A percentile compares a stretch with the other conserved stretches of the same genome.
phyloP scores from a whole-genome alignment of 2,797 vertebrate species.

The Falco berigora region DNA sequence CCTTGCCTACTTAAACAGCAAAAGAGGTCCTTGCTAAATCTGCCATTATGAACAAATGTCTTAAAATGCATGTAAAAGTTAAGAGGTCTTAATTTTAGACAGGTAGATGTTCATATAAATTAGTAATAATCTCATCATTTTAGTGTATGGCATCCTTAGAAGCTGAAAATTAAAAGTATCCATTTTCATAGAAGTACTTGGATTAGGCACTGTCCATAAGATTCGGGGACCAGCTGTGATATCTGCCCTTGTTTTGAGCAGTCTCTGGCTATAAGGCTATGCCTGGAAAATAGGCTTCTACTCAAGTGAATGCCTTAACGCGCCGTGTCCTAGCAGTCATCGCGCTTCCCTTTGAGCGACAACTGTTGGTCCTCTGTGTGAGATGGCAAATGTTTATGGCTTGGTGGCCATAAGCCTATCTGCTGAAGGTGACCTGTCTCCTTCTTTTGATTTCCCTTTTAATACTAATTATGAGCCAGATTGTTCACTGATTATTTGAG shows the following conservation, averaged over 20 bases:
- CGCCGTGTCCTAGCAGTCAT: neutral
- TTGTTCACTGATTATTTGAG: neutral
- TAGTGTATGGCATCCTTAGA: neutral
- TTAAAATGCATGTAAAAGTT: rapidly evolving
- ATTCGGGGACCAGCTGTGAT: rapidly evolving
- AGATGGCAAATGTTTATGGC: neutral
- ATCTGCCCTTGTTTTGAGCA: neutral
- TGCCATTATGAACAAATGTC: neutral
- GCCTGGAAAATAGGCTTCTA: neutral
- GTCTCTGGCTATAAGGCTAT: neutral
- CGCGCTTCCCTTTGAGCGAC: too few relatives aligned
- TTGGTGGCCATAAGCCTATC: neutral
- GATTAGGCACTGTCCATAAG: rapidly evolving
- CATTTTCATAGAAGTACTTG: neutral
- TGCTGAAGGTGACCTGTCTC: neutral
- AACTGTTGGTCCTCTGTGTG: neutral
- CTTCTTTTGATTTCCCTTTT: neutral
- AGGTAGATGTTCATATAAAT: neutral
- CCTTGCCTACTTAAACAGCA: neutral
- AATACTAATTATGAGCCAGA: neutral
- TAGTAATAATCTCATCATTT: neutral
- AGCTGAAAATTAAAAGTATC: too few relatives aligned
- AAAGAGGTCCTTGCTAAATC: neutral
- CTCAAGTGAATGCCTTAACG: rapidly evolving
- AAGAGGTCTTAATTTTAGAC: neutral